Evolutionary conservation across 2,888 invertebrate species (phyloP), one percentile per base, ranked within the genome.

Genomic region (Ditylenchus weischeri): DNA sequence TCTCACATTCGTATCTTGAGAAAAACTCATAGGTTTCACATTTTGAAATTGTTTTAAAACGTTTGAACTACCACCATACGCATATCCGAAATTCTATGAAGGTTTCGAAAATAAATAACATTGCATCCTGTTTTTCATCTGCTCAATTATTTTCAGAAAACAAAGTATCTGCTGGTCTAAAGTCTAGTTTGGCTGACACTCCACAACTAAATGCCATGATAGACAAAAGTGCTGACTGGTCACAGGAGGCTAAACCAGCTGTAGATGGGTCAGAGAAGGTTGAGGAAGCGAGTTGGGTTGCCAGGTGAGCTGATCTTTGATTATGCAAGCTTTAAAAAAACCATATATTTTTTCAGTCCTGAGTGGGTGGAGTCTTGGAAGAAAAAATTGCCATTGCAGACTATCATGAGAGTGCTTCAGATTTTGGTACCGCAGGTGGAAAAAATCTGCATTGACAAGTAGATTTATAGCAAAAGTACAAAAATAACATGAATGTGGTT

Each of bases 371-470:
- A 89, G 76, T 89, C 91, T 2, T 98, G 98, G 98, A 93, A 98
- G 83, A 89, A 90, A 72, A 95, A 96, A 85, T 87, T 98, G 75
- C 98, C 98, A 8, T 86, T 98, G 77, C 98, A 98, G 87, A 99
- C 98, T 65, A 96, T 99, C 79, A 98, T 98, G 96, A 87, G 98
- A 76, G 88, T 98, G 82, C 86, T 98, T 76, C 98, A 99, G 86
- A 96, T 99, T 43, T 87, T 98, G 7, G 98, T 98, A 74, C 98
- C 98, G 64, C 98, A 99, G 86, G 98, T 98, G 29, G 98, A 99
- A 86, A 99, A 98, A 87, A 98, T 98, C 79, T 99, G 98, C 86
- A 98, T 98, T 82, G 98, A 95, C 85, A 94, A 93, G 92, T 92
- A 23, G 21, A 15, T 18, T 36, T 13, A 23, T 43, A 35, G 19